phyloP scores from a whole-genome alignment of 2,888 invertebrate species.

The Agrilus mali region DNA sequence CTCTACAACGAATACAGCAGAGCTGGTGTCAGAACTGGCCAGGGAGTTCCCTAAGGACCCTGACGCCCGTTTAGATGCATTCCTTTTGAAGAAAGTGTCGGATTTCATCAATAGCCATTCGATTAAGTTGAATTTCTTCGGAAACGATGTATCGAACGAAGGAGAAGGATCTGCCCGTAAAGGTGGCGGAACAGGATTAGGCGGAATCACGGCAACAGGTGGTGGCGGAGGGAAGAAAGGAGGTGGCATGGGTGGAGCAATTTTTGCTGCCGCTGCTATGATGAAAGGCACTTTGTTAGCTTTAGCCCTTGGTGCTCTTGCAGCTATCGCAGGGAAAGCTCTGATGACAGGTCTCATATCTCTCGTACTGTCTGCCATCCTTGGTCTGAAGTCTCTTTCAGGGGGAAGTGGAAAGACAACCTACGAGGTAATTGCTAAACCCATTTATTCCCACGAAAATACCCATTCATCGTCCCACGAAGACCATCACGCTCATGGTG shows the following conservation, averaged over 20 bases:
- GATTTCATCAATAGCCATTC: constrained; percentile 62
- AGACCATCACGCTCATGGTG: constrained; percentile 43
- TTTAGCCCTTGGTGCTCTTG: constrained; percentile 58
- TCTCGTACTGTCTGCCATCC: constrained; percentile 60
- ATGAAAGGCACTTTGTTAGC: constrained; percentile 60
- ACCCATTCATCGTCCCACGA: constrained; percentile 55
- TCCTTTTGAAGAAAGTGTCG: constrained; percentile 56
- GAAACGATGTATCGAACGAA: constrained; percentile 41
- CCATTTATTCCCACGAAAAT: constrained; percentile 59
- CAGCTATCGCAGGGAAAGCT: constrained; percentile 71
- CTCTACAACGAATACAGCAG: constrained; percentile 43
- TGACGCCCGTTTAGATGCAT: constrained; percentile 63
- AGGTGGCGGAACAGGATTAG: constrained; percentile 29
- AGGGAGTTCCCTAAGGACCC: constrained; percentile 64
- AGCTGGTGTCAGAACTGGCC: constrained; percentile 63
- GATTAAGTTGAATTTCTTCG: constrained; percentile 56
- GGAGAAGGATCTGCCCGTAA: constrained; percentile 43
- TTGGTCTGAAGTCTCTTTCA: constrained; percentile 61
- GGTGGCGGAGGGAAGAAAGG: constrained; percentile 36
- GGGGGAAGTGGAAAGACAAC: constrained; percentile 61
- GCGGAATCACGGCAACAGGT: constrained; percentile 23
- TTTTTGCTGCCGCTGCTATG: constrained; percentile 40
- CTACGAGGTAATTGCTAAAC: constrained; percentile 75
- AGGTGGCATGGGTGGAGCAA: constrained; percentile 38
- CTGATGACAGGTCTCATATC: constrained; percentile 73